Conservation (phyloP, 2,888 invertebrate species). For the Chrysotoxum bicinctum region DNA sequence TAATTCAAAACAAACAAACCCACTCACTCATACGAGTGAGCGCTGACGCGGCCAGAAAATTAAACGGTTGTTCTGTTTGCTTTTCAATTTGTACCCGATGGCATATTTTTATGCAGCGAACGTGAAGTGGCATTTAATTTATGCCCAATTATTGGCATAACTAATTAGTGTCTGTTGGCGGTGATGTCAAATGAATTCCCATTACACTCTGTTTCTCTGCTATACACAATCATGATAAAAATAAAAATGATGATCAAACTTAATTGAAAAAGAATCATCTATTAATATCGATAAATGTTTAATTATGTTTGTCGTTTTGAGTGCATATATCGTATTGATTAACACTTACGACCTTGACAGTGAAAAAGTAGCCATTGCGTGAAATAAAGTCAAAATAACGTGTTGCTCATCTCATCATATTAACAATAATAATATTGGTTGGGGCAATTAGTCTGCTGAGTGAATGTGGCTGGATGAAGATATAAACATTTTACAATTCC, state of each 20-base stretch:
- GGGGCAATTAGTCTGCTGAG: background rate
- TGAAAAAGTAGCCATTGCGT: background rate
- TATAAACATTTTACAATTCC: background rate
- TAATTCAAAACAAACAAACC: no score
- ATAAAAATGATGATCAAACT: background rate
- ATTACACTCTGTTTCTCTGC: background rate
- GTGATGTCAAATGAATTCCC: slow-evolving; percentile 29
- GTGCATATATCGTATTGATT: background rate
- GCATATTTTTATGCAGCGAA: background rate
- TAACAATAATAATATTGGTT: background rate
- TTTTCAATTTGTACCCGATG: slow-evolving; percentile 3
- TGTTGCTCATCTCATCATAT: background rate
- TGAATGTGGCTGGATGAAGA: background rate
- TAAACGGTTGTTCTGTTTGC: background rate
- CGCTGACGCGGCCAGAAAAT: no score
- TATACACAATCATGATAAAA: background rate
- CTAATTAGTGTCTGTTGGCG: slow-evolving; percentile 54
- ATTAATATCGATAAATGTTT: slow-evolving; percentile 9
- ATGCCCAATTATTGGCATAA: slow-evolving; percentile 46
- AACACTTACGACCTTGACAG: slow-evolving; percentile 3
- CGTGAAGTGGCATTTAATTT: slow-evolving; percentile 21
- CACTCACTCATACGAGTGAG: no score
- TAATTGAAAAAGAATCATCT: background rate
- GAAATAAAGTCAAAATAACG: background rate
- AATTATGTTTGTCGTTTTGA: background rate